phyloP scores from a whole-genome alignment of 2,797 vertebrate genomes.

The Eulemur mongoz region DNA sequence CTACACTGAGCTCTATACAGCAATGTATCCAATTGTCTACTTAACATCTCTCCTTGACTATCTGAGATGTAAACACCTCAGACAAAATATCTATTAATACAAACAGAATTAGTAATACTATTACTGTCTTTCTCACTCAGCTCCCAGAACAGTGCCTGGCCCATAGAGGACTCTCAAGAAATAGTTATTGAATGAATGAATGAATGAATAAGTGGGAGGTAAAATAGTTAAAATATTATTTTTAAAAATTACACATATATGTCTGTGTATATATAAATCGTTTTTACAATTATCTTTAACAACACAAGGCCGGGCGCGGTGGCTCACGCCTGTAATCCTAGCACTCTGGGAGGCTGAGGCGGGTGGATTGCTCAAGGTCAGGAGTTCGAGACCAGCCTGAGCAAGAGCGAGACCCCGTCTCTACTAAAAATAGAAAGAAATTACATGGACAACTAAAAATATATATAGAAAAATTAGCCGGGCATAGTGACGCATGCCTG shows the following conservation, averaged over 20 bases:
- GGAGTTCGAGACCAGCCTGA: too few relatives aligned
- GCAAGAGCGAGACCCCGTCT: too few relatives aligned
- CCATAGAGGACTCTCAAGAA: neutral
- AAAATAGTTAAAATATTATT: neutral
- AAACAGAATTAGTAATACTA: constrained; percentile 16
- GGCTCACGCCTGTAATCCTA: too few relatives aligned
- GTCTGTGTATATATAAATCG: neutral
- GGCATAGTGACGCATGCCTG: too few relatives aligned
- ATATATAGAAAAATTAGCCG: too few relatives aligned
- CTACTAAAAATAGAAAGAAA: too few relatives aligned
- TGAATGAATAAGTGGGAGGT: neutral
- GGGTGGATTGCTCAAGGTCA: too few relatives aligned
- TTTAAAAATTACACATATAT: neutral
- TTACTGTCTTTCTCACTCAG: neutral
- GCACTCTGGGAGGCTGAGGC: too few relatives aligned
- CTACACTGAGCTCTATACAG: neutral
- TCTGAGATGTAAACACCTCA: neutral
- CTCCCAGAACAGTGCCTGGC: neutral
- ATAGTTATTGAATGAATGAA: neutral
- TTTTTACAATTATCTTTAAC: neutral
- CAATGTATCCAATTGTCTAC: neutral
- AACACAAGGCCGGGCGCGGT: too few relatives aligned
- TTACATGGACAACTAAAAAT: too few relatives aligned
- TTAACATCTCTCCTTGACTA: neutral
- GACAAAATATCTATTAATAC: neutral